Conservation (phyloP, 2,888 invertebrate species). For the Drosophila melanosoma region DNA sequence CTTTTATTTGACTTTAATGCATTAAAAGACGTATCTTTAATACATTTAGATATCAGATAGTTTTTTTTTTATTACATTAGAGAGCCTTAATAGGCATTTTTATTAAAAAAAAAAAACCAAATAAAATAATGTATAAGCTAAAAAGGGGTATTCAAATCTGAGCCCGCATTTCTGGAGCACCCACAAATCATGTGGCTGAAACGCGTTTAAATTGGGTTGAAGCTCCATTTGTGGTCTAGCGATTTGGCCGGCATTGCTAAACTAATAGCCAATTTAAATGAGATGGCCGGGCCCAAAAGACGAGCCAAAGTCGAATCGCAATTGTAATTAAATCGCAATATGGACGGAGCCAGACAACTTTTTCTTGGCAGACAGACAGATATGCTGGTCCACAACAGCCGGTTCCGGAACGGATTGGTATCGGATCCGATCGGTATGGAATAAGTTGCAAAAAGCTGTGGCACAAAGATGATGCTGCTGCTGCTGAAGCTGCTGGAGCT, state of each 20-base stretch:
- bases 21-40: neutral
- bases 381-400: slow-evolving; percentile 31
- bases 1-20: neutral
- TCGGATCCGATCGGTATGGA: slow-evolving; percentile 33
- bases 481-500: slow-evolving; percentile 26
- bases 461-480: slow-evolving; percentile 1
- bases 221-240: slow-evolving; percentile 35
- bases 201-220: slow-evolving; percentile 40
- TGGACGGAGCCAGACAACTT: slow-evolving; percentile 56
- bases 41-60: neutral
- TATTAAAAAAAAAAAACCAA: neutral
- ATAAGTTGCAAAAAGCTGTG: slow-evolving; percentile 24
- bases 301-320: slow-evolving; percentile 52
- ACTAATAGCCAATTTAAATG: slow-evolving; percentile 76
- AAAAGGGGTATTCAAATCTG: slow-evolving; percentile 32
- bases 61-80: slow-evolving; percentile 18
- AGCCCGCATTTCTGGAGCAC: slow-evolving; percentile 51
- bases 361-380: slow-evolving; percentile 33
- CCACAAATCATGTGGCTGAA: slow-evolving; percentile 50
- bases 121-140: slow-evolving; percentile 4
- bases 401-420: slow-evolving; percentile 36
- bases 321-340: slow-evolving; percentile 78
- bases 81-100: slow-evolving; percentile 4
- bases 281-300: slow-evolving; percentile 49
- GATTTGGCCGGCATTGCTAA: slow-evolving; percentile 34